phyloP scores from a whole-genome alignment of 2,113 vertebrate species.

The Entelurus aequoreus region DNA sequence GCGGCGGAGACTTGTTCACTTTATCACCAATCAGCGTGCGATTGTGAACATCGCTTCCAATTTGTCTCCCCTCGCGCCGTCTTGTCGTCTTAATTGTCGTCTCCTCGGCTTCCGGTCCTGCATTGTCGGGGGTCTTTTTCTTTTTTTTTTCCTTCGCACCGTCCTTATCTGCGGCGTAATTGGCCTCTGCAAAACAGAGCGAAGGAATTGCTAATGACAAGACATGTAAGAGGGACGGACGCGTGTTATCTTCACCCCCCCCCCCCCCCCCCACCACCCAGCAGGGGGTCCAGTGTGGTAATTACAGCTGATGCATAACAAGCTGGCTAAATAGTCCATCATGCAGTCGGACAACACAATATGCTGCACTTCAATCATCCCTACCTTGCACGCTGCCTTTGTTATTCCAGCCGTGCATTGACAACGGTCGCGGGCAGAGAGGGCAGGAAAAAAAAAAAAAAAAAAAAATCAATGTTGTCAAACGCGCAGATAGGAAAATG shows the following conservation, averaged over 20 bases:
- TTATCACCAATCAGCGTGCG: conserved; percentile 37
- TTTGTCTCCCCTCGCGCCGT: conserved; percentile 56
- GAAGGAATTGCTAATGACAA: conserved; percentile 66
- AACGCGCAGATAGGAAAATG: conserved; percentile 71
- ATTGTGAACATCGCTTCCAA: conserved; percentile 63
- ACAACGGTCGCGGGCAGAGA: conserved; percentile 64
- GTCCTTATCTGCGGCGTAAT: conserved; percentile 66
- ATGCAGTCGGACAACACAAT: conserved; percentile 57
- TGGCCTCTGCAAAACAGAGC: conserved; percentile 60
- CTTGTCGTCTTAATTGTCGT: conserved; percentile 62
- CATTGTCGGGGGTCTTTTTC: conserved; percentile 61
- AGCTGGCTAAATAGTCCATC: conserved; percentile 59
- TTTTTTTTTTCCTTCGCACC: conserved; percentile 17
- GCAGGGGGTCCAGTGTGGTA: conserved; percentile 40
- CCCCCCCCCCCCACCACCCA: conserved; percentile 34
- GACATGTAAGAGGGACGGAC: conserved; percentile 57
- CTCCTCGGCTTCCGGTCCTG: conserved; percentile 51
- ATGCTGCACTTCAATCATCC: conserved; percentile 56
- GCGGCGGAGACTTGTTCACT: background rate
- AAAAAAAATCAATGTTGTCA: conserved; percentile 69
- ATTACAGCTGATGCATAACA: conserved; percentile 66
- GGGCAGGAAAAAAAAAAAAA: conserved; percentile 27
- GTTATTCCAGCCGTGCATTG: conserved; percentile 68
- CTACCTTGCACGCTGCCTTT: conserved; percentile 57
- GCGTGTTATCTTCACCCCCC: conserved; percentile 55